Percentiles rank a stretch among this genome's conserved stretches.
phyloP scores from a whole-genome alignment of 1,140 invertebrate species.

The Megathymus violae region DNA sequence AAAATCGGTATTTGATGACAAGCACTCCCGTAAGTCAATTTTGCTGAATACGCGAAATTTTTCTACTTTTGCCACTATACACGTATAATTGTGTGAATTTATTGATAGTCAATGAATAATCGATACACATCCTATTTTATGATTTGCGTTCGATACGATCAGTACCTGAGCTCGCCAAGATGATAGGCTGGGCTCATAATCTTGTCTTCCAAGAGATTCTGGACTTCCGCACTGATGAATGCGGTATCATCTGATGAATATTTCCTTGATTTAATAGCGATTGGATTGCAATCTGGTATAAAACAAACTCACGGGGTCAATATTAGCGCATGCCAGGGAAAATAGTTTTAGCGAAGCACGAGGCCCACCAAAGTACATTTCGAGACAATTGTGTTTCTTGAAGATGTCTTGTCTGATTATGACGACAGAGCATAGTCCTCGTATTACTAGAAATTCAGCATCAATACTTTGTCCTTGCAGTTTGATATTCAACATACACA shows the following conservation, averaged over 20 bases:
- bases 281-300: no score
- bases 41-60: slow-evolving; percentile 1
- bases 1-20: no score
- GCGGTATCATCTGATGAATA: no score
- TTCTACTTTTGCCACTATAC: slow-evolving; percentile 13
- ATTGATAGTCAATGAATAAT: slow-evolving; percentile 18
- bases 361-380: neutral
- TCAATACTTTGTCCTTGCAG: neutral
- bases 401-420: slow-evolving; percentile 5
- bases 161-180: neutral
- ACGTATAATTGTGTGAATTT: no score
- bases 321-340: neutral
- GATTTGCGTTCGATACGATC: neutral
- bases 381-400: no score
- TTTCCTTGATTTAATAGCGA: no score
- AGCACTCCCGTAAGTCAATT: slow-evolving; percentile 7
- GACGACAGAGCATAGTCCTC: slow-evolving; percentile 5
- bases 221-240: no score
- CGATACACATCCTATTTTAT: slow-evolving; percentile 16
- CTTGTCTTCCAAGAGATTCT: no score
- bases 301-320: no score
- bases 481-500: neutral
- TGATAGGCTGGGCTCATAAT: no score
- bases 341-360: neutral
- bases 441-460: slow-evolving; percentile 8